A percentile compares a stretch with the other conserved stretches of the same genome.
phyloP scores from a whole-genome alignment of 2,888 invertebrate species.

The Lasioglossum calceatum region DNA sequence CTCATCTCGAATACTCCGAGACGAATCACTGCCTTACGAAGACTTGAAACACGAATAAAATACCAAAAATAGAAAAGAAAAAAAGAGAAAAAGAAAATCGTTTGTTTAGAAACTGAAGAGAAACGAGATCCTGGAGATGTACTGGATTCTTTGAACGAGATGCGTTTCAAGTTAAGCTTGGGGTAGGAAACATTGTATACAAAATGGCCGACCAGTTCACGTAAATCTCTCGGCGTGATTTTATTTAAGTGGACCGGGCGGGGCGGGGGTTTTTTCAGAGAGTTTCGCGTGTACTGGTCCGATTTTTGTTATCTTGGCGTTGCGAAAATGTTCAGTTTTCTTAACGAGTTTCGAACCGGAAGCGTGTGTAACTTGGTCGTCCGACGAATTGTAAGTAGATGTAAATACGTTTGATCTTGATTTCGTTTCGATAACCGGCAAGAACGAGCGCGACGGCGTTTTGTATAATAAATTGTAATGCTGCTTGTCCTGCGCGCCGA shows the following conservation, averaged over 20 bases:
- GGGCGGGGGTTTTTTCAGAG: neutral
- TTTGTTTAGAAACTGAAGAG: neutral
- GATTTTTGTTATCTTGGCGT: neutral
- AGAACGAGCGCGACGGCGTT: slow-evolving; percentile 22
- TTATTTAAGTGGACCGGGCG: neutral
- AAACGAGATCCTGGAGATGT: neutral
- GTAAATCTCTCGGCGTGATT: slow-evolving; percentile 25
- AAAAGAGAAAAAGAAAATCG: neutral
- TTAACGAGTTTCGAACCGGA: neutral
- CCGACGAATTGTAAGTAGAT: slow-evolving; percentile 57
- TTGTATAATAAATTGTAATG: slow-evolving; percentile 40
- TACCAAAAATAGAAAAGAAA: neutral
- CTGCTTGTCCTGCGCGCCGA: slow-evolving; percentile 45
- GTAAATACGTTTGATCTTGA: slow-evolving; percentile 47
- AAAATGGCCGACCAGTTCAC: slow-evolving; percentile 20
- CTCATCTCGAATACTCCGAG: neutral
- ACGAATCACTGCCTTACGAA: neutral
- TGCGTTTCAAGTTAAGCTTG: slow-evolving; percentile 17
- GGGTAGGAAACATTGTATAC: slow-evolving; percentile 10
- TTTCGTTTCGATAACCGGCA: slow-evolving; percentile 10
- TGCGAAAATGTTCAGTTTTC: neutral
- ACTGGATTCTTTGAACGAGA: slow-evolving; percentile 26
- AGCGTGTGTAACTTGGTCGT: slow-evolving; percentile 33
- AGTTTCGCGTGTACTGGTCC: slow-evolving; percentile 31
- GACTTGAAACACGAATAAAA: neutral